Percentiles rank a stretch among this genome's conserved stretches.
Conservation (phyloP, 92 coral and sea anemone species). For the Plumapathes pennacea region DNA sequence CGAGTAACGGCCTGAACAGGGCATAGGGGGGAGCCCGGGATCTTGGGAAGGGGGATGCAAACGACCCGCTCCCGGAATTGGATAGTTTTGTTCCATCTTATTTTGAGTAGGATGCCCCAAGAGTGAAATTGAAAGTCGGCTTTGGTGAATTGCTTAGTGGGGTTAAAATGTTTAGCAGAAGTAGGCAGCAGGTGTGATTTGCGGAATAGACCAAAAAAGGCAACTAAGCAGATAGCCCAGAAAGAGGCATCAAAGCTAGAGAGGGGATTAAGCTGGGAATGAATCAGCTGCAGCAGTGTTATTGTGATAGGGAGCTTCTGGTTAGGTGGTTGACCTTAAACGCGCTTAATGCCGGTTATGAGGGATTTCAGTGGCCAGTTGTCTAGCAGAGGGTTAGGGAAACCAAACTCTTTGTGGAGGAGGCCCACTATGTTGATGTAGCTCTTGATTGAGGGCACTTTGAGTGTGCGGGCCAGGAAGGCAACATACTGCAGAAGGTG, state of each 20-base stretch:
- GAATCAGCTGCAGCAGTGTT: slow-evolving; percentile 3
- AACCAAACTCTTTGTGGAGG: slow-evolving; percentile 24
- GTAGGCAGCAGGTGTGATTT: slow-evolving; percentile 35
- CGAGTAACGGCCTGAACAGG: slow-evolving; percentile 17
- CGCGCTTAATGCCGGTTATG: slow-evolving; percentile 29
- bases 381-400: slow-evolving; percentile 27
- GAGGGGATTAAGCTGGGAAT: slow-evolving; percentile 6
- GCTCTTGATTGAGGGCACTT: slow-evolving; percentile 24
- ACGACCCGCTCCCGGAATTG: slow-evolving; percentile 28
- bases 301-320: slow-evolving; percentile 58
- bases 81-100: slow-evolving; percentile 46
- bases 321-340: not conserved
- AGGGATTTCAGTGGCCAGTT: slow-evolving; percentile 20
- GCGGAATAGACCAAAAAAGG: slow-evolving; percentile 40
- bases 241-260: slow-evolving; percentile 33
- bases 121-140: slow-evolving; percentile 19
- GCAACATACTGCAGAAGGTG: slow-evolving; percentile 32
- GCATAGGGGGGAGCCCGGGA: slow-evolving; percentile 19
- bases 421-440: slow-evolving; percentile 43
- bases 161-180: slow-evolving; percentile 1
- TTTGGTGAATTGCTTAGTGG: slow-evolving; percentile 26
- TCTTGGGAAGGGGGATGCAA: slow-evolving; percentile 19
- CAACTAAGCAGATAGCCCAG: slow-evolving; percentile 57
- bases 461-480: slow-evolving; percentile 39
- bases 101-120: slow-evolving; percentile 24